These are phyloP conservation scores for Epizoanthus rinbou DNA, from an alignment of 92 coral and sea anemone species.

Conservation along the genomic window DNA sequence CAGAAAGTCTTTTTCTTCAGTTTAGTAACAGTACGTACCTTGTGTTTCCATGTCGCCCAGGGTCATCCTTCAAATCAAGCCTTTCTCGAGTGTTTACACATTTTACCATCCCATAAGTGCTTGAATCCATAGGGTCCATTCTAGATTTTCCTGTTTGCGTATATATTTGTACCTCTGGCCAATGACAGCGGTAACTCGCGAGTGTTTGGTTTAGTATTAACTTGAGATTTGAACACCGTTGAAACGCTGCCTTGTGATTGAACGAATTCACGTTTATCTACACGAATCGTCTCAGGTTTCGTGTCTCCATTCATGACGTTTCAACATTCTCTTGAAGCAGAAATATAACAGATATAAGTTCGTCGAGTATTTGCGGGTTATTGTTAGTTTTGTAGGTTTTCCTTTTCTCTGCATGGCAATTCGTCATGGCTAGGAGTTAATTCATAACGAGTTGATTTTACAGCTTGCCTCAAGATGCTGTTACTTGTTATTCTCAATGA, in stretches of 20 bases:
- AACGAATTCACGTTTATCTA: not conserved
- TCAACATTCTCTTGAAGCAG: not conserved
- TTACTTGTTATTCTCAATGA: not conserved
- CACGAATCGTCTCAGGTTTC: not conserved
- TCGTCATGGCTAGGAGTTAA: not conserved
- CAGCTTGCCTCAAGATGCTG: not conserved
- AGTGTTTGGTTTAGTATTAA: not conserved
- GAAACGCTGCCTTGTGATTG: not conserved
- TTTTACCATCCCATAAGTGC: not conserved
- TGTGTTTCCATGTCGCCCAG: not conserved
- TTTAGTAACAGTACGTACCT: not conserved
- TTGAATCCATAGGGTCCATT: not conserved
- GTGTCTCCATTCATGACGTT: not conserved
- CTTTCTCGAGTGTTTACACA: not conserved
- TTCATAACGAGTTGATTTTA: not conserved
- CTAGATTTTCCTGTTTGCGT: not conserved
- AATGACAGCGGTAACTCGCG: not conserved
- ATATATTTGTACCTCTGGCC: not conserved
- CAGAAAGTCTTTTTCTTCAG: constrained; percentile 18
- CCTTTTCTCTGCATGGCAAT: not conserved
- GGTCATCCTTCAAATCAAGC: not conserved
- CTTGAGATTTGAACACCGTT: not conserved
- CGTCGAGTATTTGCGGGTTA: not conserved
- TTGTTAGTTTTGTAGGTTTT: not conserved
- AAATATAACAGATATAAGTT: not conserved